Evolutionary conservation across 1,140 invertebrate genomes (phyloP).

Genomic region (Pseudomyrmex gracilis): DNA sequence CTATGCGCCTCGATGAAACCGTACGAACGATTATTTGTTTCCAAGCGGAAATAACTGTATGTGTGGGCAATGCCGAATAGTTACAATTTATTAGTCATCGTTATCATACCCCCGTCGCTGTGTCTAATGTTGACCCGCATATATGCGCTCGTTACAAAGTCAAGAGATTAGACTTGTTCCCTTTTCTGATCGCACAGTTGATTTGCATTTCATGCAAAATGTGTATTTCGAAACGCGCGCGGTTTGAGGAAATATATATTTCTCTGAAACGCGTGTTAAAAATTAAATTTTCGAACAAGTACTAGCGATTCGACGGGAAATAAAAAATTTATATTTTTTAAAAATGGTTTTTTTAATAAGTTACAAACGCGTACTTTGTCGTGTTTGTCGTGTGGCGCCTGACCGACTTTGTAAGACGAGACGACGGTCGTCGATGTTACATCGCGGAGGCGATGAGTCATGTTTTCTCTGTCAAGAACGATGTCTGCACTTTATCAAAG

Average conservation of each 20-base stretch:
- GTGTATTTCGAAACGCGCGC: background rate
- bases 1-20: too few relatives aligned
- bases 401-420: slow-evolving; percentile 64
- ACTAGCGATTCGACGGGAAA: background rate
- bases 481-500: slow-evolving; percentile 61
- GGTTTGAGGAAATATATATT: background rate
- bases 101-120: background rate
- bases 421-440: slow-evolving; percentile 27
- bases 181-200: background rate
- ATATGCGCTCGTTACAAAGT: background rate
- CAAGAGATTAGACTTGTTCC: slow-evolving; percentile 2
- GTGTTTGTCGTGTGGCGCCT: slow-evolving; percentile 40
- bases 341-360: slow-evolving; percentile 28
- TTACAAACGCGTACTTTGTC: slow-evolving; percentile 26
- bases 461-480: slow-evolving; percentile 38
- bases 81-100: background rate
- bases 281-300: background rate
- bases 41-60: background rate
- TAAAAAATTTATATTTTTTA: background rate
- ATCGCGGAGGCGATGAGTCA: slow-evolving; percentile 67
- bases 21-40: background rate
- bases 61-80: background rate
- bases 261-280: background rate
- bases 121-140: slow-evolving; percentile 26
- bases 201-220: background rate